A percentile compares a stretch with the other conserved stretches of the same genome.
Conservation (phyloP, 2,888 invertebrate species). For the Ceraclea dissimilis region DNA sequence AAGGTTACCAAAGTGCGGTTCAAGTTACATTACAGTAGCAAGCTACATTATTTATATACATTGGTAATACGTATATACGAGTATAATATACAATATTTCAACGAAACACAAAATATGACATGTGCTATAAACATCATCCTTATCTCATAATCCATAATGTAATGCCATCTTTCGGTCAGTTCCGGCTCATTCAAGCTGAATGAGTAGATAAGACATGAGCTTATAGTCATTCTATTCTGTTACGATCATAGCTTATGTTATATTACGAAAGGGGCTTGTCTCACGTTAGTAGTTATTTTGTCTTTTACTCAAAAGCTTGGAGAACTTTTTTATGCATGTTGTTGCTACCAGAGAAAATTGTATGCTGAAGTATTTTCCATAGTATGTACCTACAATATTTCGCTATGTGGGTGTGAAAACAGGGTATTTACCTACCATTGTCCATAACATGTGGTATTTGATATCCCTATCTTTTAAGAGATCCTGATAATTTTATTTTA, state of each 20-base stretch:
- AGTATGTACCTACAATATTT: too few species aligned
- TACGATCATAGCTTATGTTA: too few species aligned
- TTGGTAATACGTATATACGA: too few species aligned
- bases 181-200: conserved; percentile 25
- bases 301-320: background rate
- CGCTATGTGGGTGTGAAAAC: too few species aligned
- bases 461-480: too few species aligned
- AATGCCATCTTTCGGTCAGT: conserved; percentile 26
- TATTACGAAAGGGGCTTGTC: background rate
- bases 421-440: too few species aligned
- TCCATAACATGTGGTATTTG: too few species aligned
- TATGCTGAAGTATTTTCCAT: too few species aligned
- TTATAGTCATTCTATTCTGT: background rate
- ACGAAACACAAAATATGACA: conserved; percentile 24
- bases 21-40: too few species aligned
- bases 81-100: conserved; percentile 2
- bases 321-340: background rate
- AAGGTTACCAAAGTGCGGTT: too few species aligned
- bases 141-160: conserved; percentile 20
- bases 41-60: too few species aligned
- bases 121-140: conserved; percentile 18
- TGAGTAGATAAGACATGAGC: conserved; percentile 23
- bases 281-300: background rate
- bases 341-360: background rate
- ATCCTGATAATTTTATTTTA: too few species aligned